Percentiles rank a stretch among this genome's conserved stretches.
Evolutionary conservation across 2,113 vertebrate genomes (phyloP).

Genomic region (Podocnemis expansa): DNA sequence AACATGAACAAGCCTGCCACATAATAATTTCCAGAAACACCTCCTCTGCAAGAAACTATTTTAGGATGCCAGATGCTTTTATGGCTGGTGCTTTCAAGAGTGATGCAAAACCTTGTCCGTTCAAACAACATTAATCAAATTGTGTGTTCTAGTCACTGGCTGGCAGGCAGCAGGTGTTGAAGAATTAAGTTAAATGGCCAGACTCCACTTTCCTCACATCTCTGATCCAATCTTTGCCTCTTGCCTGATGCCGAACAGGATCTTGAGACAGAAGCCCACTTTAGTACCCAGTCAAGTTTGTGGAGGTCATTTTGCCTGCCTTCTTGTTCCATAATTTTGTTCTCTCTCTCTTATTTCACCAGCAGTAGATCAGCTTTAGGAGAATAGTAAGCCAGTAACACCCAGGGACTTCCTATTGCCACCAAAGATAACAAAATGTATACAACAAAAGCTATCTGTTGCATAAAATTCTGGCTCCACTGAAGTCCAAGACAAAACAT

Average conservation of each 20-base stretch:
- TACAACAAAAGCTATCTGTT: not conserved
- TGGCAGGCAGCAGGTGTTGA: not conserved
- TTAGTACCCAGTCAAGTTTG: not conserved
- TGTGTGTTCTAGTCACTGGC: not conserved
- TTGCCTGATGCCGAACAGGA: not conserved
- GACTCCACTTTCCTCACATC: not conserved
- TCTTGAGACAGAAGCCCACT: not conserved
- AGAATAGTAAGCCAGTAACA: not conserved
- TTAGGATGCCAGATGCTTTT: not conserved
- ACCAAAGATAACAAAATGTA: not conserved
- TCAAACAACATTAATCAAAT: not conserved
- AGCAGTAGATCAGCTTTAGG: not conserved
- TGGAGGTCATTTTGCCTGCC: not conserved
- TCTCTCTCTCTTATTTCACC: not conserved
- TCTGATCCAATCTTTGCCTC: not conserved
- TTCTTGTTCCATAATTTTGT: not conserved
- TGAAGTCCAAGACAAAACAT: not conserved
- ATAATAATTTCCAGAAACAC: not conserved
- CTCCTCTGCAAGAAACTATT: not conserved
- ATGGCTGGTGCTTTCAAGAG: not conserved
- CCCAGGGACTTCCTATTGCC: not conserved
- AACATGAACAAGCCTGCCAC: not conserved
- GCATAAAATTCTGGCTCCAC: not conserved
- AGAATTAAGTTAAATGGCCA: not conserved
- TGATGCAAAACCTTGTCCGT: not conserved